Base-by-base conservation (phyloP, 2,797 vertebrate species). In the Sylvia borin region DNA sequence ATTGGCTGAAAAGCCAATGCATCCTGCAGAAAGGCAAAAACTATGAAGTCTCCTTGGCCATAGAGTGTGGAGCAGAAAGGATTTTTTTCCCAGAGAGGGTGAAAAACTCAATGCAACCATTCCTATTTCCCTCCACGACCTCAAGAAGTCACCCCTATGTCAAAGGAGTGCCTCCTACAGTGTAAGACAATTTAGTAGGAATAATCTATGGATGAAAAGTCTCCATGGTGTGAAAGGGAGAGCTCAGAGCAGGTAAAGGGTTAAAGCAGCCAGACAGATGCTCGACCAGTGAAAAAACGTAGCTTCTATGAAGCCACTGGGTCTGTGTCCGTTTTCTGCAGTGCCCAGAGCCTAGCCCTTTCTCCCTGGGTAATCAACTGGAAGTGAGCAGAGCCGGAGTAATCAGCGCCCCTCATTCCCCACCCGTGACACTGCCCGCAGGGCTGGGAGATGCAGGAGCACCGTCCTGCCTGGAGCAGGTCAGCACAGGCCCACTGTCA, bases 281-380 rank as follows among this genome's bases (percentile, higher is more conserved):
- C 61, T 76, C 0, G 0, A n/a, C 45, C 25, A 19, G 42, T 86
- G 50, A 40, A 84, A 77, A 74, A 74, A 80, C 13, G 0, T 40
- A 43, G 74, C 64, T 66, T 74, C 40, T 43, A 25, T 27, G 65
- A 91, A 93, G 68, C 68, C 72, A 71, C 13, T 15, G 65, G 82
- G 42, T 80, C 62, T 61, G 72, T 27, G 45, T 85, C 91, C 91
- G 15, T 87, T 85, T 91, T 67, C 87, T 45, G 47, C 64, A 87
- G 27, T 2, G 5, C 85, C 92, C 45, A 68, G 60, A 82, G 78
- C 68, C 85, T 13, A 67, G 32, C 24, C 50, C 66, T 94, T 97
- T 96, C 76, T 97, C 90, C 79, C 70, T 75, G 95, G 82, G 79
- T 95, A 96, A 97, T 97, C 68, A 94, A 0, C 85, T 94, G 94